Evolutionary conservation across 2,888 invertebrate genomes (phyloP).

Genomic region (Heliconius hortense): DNA sequence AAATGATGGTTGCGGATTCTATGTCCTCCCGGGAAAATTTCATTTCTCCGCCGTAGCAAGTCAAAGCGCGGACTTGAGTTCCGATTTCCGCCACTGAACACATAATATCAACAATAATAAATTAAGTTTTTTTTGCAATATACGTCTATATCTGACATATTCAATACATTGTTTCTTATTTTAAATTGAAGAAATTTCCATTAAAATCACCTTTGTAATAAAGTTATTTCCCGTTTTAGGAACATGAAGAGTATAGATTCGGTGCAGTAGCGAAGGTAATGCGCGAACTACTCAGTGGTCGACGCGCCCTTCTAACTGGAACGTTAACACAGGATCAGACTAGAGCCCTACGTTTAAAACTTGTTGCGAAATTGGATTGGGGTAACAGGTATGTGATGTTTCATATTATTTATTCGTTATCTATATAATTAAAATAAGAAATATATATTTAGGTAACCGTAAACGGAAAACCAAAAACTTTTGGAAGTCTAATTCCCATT

Average conservation of each 20-base stretch:
- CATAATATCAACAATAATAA: background rate
- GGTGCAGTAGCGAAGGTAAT: slow-evolving; percentile 93
- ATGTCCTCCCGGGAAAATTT: too few relatives aligned
- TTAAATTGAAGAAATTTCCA: background rate
- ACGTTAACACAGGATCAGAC: slow-evolving; percentile 96
- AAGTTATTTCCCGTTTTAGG: slow-evolving; percentile 75
- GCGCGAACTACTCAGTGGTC: slow-evolving; percentile 92
- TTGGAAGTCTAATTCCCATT: too few relatives aligned
- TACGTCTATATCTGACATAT: background rate
- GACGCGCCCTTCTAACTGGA: slow-evolving; percentile 91
- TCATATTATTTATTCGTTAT: background rate
- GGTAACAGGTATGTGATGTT: slow-evolving; percentile 90
- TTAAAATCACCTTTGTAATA: background rate
- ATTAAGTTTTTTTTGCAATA: background rate
- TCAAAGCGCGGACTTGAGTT: background rate
- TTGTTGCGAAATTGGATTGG: slow-evolving; percentile 97
- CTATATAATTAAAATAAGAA: too few relatives aligned
- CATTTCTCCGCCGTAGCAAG: background rate
- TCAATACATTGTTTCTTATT: background rate
- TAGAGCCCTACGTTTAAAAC: slow-evolving; percentile 90
- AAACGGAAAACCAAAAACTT: too few relatives aligned
- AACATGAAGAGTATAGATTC: slow-evolving; percentile 92
- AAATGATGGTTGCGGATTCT: too few relatives aligned
- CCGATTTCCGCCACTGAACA: background rate
- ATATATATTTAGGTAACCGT: too few relatives aligned